These are phyloP conservation scores for Parnassius glacialis DNA, from an alignment of 2,888 invertebrate genomes.

Conservation along the genomic window DNA sequence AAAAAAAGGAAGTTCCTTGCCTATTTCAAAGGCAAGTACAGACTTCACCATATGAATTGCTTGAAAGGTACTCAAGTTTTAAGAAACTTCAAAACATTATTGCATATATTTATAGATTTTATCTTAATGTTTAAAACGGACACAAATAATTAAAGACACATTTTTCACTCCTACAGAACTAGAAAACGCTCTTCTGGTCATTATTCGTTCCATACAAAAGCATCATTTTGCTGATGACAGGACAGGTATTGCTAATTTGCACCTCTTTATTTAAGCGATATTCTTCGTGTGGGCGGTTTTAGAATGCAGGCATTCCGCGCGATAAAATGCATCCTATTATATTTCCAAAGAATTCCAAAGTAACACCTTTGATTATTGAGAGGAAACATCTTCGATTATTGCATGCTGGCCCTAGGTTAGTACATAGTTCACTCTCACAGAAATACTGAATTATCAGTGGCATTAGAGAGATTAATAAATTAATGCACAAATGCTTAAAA, in stretches of 20 bases:
- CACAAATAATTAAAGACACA: not conserved
- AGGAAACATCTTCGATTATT: not conserved
- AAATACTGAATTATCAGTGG: conserved; percentile 1
- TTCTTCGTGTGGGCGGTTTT: not conserved
- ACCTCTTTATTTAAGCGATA: not conserved
- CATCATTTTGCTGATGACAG: not conserved
- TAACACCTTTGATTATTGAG: not conserved
- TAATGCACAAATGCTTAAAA: not conserved
- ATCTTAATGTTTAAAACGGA: not conserved
- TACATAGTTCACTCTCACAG: not conserved
- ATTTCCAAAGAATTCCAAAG: not conserved
- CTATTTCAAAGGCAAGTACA: no score
- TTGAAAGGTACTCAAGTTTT: not conserved
- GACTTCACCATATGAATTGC: no score
- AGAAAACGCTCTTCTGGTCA: no score
- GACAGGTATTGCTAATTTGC: not conserved
- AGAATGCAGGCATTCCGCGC: conserved; percentile 1
- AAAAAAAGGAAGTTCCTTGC: no score
- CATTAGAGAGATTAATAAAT: conserved; percentile 2
- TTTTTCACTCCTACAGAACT: not conserved
- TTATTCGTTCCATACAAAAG: not conserved
- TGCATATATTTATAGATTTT: not conserved
- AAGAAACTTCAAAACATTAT: not conserved
- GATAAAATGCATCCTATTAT: conserved; percentile 7
- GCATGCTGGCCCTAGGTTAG: conserved; percentile 1